Conservation (phyloP, 1,140 invertebrate species). For the Ostrea edulis region DNA sequence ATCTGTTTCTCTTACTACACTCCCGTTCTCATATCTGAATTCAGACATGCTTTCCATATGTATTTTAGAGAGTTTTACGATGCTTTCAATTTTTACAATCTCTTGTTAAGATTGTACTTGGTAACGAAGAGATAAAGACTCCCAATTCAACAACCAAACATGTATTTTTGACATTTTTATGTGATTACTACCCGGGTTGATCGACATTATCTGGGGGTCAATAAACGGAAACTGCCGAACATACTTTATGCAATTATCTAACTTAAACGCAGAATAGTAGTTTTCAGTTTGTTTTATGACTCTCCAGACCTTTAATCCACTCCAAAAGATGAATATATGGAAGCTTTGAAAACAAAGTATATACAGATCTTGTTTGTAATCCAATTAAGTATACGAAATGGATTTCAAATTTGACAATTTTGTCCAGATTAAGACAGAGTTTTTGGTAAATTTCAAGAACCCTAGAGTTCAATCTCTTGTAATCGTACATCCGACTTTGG, state of each 20-base stretch:
- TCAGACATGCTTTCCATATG: constrained; percentile 32
- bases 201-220: constrained; percentile 27
- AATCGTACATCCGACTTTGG: constrained; percentile 5
- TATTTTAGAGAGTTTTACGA: constrained; percentile 21
- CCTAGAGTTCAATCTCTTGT: background rate
- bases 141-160: constrained; percentile 1
- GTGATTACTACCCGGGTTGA: constrained; percentile 24
- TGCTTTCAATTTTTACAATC: constrained; percentile 27
- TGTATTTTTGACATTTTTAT: constrained; percentile 38
- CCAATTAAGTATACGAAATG: constrained; percentile 17
- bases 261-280: background rate
- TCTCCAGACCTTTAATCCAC: constrained; percentile 24
- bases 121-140: constrained; percentile 17
- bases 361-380: background rate
- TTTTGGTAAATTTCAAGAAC: background rate
- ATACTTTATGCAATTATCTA: constrained; percentile 33
- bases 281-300: constrained; percentile 12
- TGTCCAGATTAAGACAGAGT: background rate
- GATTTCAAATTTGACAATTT: constrained; percentile 27
- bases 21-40: background rate
- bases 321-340: constrained; percentile 22
- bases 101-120: constrained; percentile 35
- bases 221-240: background rate
- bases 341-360: constrained; percentile 4
- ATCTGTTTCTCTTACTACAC: background rate